phyloP scores from a whole-genome alignment of 2,888 invertebrate genomes.

The Elmis aenea region DNA sequence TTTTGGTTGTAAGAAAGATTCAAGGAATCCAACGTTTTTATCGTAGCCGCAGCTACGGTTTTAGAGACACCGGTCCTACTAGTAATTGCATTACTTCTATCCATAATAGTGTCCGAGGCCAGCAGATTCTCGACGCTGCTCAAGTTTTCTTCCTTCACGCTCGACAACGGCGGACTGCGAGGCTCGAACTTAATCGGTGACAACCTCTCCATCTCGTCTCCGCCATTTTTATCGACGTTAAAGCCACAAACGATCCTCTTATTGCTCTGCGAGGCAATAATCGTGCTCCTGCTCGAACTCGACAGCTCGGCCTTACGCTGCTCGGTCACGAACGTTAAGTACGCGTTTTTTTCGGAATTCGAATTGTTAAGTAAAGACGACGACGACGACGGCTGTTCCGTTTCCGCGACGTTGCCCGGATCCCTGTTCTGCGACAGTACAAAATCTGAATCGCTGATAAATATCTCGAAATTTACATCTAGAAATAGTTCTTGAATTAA shows the following conservation, averaged over 20 bases:
- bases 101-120: slow-evolving; percentile 7
- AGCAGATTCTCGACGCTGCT: slow-evolving; percentile 47
- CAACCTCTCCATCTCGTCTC: slow-evolving; percentile 18
- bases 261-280: slow-evolving; percentile 11
- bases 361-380: neutral
- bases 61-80: slow-evolving; percentile 24
- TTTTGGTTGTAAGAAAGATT: slow-evolving; percentile 55
- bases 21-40: slow-evolving; percentile 44
- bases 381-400: neutral
- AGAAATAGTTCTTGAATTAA: slow-evolving; percentile 92
- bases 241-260: slow-evolving; percentile 25
- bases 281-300: slow-evolving; percentile 13
- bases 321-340: slow-evolving; percentile 17
- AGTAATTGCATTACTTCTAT: slow-evolving; percentile 14
- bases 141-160: slow-evolving; percentile 44
- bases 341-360: slow-evolving; percentile 9
- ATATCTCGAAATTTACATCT: slow-evolving; percentile 70
- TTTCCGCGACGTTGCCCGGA: neutral
- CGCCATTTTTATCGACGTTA: slow-evolving; percentile 13
- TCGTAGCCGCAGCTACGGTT: slow-evolving; percentile 28
- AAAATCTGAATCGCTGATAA: slow-evolving; percentile 50
- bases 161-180: slow-evolving; percentile 43
- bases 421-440: slow-evolving; percentile 39
- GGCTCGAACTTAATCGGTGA: slow-evolving; percentile 25
- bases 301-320: slow-evolving; percentile 26